phyloP scores from a whole-genome alignment of 1,140 invertebrate genomes.

The Drosophila ambigua region DNA sequence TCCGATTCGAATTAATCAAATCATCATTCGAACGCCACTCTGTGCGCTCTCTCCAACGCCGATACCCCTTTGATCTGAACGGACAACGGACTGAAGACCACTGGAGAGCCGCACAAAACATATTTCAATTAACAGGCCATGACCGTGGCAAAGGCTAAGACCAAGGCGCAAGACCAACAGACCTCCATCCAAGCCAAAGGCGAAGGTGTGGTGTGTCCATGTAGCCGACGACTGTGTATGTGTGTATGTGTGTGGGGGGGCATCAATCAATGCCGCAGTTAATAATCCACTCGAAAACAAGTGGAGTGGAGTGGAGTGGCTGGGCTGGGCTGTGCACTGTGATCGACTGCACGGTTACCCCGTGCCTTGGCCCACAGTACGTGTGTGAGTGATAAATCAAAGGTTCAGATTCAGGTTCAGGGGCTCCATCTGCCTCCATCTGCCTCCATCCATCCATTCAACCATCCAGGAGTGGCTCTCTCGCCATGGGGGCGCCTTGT shows the following conservation, averaged over 20 bases:
- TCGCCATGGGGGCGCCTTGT: conserved; percentile 33
- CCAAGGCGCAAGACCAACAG: neutral
- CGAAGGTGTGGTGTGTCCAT: conserved; percentile 58
- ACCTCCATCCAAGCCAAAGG: conserved; percentile 24
- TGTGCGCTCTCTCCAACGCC: neutral
- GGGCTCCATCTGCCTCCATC: conserved; percentile 34
- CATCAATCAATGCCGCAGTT: conserved; percentile 77
- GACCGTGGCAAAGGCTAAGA: conserved; percentile 47
- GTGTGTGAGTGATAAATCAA: conserved; percentile 55
- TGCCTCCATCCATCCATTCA: conserved; percentile 44
- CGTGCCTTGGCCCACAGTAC: conserved; percentile 1
- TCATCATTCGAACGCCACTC: conserved; percentile 63
- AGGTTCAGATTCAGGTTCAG: conserved; percentile 18
- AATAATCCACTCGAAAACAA: conserved; percentile 32
- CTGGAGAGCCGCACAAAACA: conserved; percentile 39
- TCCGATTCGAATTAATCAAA: conserved; percentile 74
- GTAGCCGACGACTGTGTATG: conserved; percentile 41
- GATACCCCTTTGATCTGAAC: conserved; percentile 67
- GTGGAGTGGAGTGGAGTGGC: conserved; percentile 41
- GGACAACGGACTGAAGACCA: conserved; percentile 9
- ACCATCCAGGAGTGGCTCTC: conserved; percentile 13
- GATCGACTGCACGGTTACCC: conserved; percentile 20
- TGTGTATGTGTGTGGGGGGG: conserved; percentile 53
- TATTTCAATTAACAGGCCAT: conserved; percentile 80
- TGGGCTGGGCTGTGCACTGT: conserved; percentile 32